phyloP scores from a whole-genome alignment of 2,797 vertebrate species.

The Gobio occitaniae region DNA sequence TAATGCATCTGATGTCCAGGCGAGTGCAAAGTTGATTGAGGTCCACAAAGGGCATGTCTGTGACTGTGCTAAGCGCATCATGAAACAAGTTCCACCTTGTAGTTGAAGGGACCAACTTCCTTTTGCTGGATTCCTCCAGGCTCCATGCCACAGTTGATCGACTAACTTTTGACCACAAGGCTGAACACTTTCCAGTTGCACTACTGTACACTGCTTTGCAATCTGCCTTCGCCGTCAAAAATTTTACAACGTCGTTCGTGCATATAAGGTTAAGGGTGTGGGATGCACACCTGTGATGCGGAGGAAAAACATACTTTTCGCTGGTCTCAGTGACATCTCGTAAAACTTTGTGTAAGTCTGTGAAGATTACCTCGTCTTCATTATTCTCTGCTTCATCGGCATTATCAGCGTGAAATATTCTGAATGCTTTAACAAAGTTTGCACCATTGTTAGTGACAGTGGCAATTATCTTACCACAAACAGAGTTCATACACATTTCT shows the following conservation, averaged over 20 bases:
- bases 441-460: too few species aligned
- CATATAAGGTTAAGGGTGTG: not conserved
- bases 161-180: not conserved
- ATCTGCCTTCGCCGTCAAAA: not conserved
- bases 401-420: too few species aligned
- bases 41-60: not conserved
- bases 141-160: not conserved
- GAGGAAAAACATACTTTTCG: not conserved
- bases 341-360: not conserved
- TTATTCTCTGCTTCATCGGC: too few species aligned
- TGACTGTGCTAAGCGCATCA: not conserved
- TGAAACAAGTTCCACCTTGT: not conserved
- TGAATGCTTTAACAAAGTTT: too few species aligned
- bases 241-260: not conserved
- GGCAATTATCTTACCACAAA: too few species aligned
- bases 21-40: conserved; percentile 19
- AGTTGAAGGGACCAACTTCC: not conserved
- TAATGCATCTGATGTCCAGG: conserved; percentile 22
- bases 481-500: too few species aligned
- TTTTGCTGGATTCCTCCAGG: not conserved
- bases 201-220: not conserved
- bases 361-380: too few species aligned
- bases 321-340: not conserved
- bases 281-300: not conserved
- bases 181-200: not conserved